These are phyloP conservation scores for Gallinago stenura DNA, from an alignment of 2,797 vertebrate species.

Conservation along the genomic window DNA sequence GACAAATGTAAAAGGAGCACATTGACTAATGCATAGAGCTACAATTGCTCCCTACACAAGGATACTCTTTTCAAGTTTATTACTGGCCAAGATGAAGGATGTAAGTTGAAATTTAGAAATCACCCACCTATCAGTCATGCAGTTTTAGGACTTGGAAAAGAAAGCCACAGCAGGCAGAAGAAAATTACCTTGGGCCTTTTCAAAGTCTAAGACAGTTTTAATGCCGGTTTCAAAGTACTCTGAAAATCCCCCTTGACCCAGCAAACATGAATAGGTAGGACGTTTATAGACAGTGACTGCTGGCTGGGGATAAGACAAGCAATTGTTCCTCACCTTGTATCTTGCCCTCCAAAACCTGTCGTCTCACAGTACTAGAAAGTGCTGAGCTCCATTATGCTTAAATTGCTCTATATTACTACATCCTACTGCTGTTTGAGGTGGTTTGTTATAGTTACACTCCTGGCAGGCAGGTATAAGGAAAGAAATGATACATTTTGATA, in stretches of 20 bases:
- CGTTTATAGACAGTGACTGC: slow-evolving; percentile 39
- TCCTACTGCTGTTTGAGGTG: slow-evolving; percentile 8
- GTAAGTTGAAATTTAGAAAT: slow-evolving; percentile 10
- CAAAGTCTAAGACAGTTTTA: slow-evolving; percentile 19
- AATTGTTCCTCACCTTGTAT: slow-evolving; percentile 40
- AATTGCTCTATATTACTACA: slow-evolving; percentile 44
- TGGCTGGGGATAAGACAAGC: slow-evolving; percentile 22
- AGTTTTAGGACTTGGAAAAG: neutral
- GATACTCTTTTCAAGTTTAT: slow-evolving; percentile 21
- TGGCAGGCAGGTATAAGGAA: slow-evolving; percentile 16
- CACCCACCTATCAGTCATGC: neutral
- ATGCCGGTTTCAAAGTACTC: neutral
- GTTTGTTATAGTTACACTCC: slow-evolving; percentile 57
- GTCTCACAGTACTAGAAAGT: slow-evolving; percentile 9
- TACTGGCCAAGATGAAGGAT: neutral
- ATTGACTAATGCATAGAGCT: neutral
- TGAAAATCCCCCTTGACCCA: neutral
- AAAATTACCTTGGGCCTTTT: slow-evolving; percentile 14
- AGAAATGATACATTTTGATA: slow-evolving; percentile 57
- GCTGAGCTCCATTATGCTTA: slow-evolving; percentile 44
- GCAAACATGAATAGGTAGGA: slow-evolving; percentile 12
- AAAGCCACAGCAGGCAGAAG: slow-evolving; percentile 20
- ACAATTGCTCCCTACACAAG: neutral
- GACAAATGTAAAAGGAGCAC: neutral
- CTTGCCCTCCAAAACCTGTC: slow-evolving; percentile 38